Evolutionary conservation across 2,888 invertebrate species (phyloP), one percentile per base, ranked within the genome.

Genomic region (Nomada goodeniana): DNA sequence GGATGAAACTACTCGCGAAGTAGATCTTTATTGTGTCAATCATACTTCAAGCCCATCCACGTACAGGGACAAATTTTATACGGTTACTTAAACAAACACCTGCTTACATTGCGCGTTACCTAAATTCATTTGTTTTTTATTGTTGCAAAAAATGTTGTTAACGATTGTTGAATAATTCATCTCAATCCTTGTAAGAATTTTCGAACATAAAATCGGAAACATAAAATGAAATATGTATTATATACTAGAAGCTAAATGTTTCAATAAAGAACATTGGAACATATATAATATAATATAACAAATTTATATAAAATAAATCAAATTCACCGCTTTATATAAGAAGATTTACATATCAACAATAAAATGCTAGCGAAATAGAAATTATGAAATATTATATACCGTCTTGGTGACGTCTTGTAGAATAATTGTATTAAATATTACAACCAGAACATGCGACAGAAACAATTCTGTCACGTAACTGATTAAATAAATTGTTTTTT

Each of bases 1-100:
- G 42, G 13, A 61, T 61, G 36, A 23, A 23, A 23, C 36, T 42
- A 71, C 61, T 71, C 36, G 15, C 15, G 11, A 60, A 60, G 70
- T 36, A 61, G 11, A 36, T 52, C 47, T 61, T 20, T 18, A 4
- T 60, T 53, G 13, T 23, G 36, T 13, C 36, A 23, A 52, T 61
- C 42, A 50, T 52, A 71, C 13, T 61, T 11, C 20, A 7, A 36
- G 50, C 20, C 9, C 20, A 52, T 5, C 18, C 15, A 20, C 20
- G 23, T 47, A 20, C 18, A 44, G 10, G 23, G 44, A 47, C 47
- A 47, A 23, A 63, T 63, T 63, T 47, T 2, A n/a, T 2, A 20
- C 20, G 7, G 15, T 47, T n/a, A 47, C 20, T 9, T 61, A 5
- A 61, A 61, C 42, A 61, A 61, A 42, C 20, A 3, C 44, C 20